These are phyloP conservation scores for Drosophila pseudoobscura DNA, from an alignment of 1,140 invertebrate species.

Conservation along the genomic window DNA sequence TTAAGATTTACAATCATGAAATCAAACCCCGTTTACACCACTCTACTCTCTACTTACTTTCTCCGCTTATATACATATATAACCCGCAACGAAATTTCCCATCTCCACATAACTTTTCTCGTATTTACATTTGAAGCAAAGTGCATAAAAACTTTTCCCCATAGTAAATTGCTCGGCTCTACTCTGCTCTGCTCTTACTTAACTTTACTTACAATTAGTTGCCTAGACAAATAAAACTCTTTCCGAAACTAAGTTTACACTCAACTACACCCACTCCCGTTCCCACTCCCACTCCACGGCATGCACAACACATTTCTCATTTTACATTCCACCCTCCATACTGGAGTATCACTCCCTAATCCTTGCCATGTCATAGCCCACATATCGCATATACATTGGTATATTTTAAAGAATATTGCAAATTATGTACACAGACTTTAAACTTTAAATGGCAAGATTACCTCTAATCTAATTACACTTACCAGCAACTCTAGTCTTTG, in stretches of 20 bases:
- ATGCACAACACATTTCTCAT: constrained; percentile 34
- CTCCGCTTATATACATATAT: constrained; percentile 29
- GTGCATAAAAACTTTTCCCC: constrained; percentile 60
- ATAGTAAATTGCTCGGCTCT: constrained; percentile 55
- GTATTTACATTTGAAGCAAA: constrained; percentile 60
- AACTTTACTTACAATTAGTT: constrained; percentile 75
- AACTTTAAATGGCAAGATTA: constrained; percentile 51
- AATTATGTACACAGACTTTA: constrained; percentile 11
- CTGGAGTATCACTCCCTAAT: constrained; percentile 8
- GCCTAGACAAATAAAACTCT: constrained; percentile 76
- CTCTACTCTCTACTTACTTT: constrained; percentile 16
- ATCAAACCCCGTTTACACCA: constrained; percentile 9
- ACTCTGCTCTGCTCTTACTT: constrained; percentile 51
- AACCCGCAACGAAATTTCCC: constrained; percentile 36
- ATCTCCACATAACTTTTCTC: constrained; percentile 53
- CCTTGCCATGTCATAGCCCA: constrained; percentile 4
- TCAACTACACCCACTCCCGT: constrained; percentile 31
- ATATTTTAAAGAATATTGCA: constrained; percentile 28
- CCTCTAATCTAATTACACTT: constrained; percentile 26
- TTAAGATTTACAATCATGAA: constrained; percentile 19
- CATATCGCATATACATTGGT: constrained; percentile 21
- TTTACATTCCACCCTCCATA: constrained; percentile 1
- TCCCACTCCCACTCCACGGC: constrained; percentile 29
- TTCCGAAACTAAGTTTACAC: constrained; percentile 41
- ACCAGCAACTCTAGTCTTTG: constrained; percentile 31